A percentile compares a stretch with the other conserved stretches of the same genome.
These are phyloP conservation scores for Pagetopsis macropterus DNA, from an alignment of 2,797 vertebrate species.

Conservation along the genomic window DNA sequence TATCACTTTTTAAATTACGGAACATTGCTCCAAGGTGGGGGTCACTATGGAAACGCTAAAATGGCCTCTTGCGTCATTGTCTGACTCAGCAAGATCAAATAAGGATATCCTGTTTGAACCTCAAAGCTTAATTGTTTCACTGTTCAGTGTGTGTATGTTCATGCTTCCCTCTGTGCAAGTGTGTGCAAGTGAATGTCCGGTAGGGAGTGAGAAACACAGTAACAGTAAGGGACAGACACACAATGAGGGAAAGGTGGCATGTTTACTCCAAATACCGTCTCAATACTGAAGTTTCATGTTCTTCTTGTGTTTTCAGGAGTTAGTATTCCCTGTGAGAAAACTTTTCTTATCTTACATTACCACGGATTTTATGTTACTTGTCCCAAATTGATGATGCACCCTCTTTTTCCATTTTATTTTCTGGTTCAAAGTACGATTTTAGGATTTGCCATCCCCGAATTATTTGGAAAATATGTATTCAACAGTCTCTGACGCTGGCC, in stretches of 20 bases:
- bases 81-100: constrained; percentile 62
- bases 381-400: not conserved
- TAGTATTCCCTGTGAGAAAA: no score
- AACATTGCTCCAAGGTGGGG: constrained; percentile 53
- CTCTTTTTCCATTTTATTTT: not conserved
- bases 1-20: constrained; percentile 46
- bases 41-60: constrained; percentile 58
- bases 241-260: not conserved
- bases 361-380: not conserved
- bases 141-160: constrained; percentile 27
- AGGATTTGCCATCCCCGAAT: not conserved
- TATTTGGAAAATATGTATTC: not conserved
- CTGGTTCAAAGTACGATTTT: not conserved
- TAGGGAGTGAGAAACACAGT: not conserved
- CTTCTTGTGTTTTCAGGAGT: not conserved
- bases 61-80: constrained; percentile 52
- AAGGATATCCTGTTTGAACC: constrained; percentile 68
- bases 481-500: not conserved
- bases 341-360: no score
- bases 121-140: constrained; percentile 44
- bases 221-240: not conserved
- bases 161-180: constrained; percentile 26
- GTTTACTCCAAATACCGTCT: constrained; percentile 6
- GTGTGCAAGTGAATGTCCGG: constrained; percentile 8
- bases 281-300: not conserved